Percentiles rank a stretch among this genome's conserved stretches.
These are phyloP conservation scores for Thripadectes ignobilis DNA, from an alignment of 2,797 vertebrate species.

Conservation along the genomic window DNA sequence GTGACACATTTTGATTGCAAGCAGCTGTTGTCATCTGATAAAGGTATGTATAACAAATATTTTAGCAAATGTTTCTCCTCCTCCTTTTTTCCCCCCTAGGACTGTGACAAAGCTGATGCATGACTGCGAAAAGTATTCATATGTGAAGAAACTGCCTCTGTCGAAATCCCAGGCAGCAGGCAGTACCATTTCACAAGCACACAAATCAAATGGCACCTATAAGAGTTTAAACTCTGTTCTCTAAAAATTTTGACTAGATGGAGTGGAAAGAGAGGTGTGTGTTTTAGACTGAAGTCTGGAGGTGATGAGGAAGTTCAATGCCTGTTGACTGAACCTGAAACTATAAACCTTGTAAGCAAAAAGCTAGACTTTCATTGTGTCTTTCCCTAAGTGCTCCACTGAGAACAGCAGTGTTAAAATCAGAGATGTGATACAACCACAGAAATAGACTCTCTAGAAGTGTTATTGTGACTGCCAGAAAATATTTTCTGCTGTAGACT, in stretches of 20 bases:
- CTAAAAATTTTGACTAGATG: not conserved
- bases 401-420: not conserved
- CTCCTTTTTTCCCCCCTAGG: not conserved
- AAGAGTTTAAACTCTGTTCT: not conserved
- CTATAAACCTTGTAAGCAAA: not conserved
- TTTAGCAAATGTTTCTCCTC: conserved; percentile 29
- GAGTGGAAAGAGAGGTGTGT: not conserved
- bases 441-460: not conserved
- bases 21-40: conserved; percentile 37
- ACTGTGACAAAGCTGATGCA: not conserved
- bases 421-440: not conserved
- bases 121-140: not conserved
- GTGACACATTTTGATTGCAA: not conserved
- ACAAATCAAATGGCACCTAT: not conserved
- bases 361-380: not conserved
- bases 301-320: not conserved
- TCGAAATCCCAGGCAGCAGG: not conserved
- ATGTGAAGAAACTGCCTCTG: not conserved
- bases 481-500: not conserved
- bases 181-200: not conserved
- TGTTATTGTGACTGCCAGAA: not conserved
- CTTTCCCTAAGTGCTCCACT: not conserved
- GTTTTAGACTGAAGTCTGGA: not conserved
- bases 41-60: conserved; percentile 5
- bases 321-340: not conserved